A percentile compares a stretch with the other conserved stretches of the same genome.
Conservation (phyloP, 2,113 vertebrate species). For the Psittacula cyanocephala region DNA sequence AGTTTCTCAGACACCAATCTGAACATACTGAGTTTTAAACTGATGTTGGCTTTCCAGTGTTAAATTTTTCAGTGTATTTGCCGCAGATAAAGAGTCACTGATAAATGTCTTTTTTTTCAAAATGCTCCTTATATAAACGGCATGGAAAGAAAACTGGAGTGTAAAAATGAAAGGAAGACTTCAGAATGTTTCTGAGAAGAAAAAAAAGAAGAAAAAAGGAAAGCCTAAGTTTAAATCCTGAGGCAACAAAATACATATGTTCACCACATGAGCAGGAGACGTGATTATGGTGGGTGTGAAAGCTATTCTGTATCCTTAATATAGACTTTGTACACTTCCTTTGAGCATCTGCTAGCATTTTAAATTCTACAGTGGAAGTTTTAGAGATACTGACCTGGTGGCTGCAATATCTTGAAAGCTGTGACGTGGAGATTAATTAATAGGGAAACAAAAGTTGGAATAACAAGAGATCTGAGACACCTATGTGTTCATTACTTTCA, state of each 20-base stretch:
- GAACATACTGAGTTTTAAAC: not conserved
- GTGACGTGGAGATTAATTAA: not conserved
- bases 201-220: not conserved
- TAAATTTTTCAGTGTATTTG: not conserved
- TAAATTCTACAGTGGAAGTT: conserved; percentile 2
- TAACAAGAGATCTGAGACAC: not conserved
- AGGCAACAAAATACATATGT: conserved; percentile 7
- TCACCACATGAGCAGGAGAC: conserved; percentile 40
- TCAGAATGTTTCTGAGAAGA: not conserved
- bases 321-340: not conserved
- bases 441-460: not conserved
- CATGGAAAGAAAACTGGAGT: not conserved
- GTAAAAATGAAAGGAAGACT: not conserved
- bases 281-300: not conserved
- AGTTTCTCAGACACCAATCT: not conserved
- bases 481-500: not conserved
- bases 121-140: not conserved
- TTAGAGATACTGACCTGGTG: not conserved
- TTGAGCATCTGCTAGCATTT: conserved; percentile 46
- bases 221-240: not conserved
- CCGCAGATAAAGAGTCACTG: not conserved
- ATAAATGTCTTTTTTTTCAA: not conserved
- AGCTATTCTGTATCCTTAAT: conserved; percentile 9
- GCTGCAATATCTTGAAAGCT: not conserved
- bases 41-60: not conserved